These are phyloP conservation scores for Spicauda simplicius DNA, from an alignment of 2,888 invertebrate genomes.

Conservation along the genomic window DNA sequence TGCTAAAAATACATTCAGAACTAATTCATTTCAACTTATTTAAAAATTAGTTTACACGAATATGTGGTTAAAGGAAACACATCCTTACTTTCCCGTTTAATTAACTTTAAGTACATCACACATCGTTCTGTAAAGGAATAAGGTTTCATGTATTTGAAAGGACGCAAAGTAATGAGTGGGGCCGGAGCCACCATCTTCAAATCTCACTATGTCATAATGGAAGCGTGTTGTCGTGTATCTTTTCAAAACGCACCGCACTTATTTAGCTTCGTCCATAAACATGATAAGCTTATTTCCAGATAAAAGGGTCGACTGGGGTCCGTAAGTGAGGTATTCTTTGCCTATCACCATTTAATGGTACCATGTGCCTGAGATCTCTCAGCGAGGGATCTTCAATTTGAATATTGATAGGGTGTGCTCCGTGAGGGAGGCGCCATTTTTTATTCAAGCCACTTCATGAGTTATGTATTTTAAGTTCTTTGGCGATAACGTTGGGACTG, in stretches of 20 bases:
- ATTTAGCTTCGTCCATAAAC: conserved; percentile 75
- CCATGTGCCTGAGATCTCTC: conserved; percentile 74
- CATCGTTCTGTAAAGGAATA: conserved; percentile 8
- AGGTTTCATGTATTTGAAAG: conserved; percentile 25
- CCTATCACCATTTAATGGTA: conserved; percentile 76
- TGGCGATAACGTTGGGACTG: conserved; percentile 42
- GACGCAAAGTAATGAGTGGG: conserved; percentile 27
- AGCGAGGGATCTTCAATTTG: conserved; percentile 72
- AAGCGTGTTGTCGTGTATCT: conserved; percentile 66
- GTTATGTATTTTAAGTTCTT: conserved; percentile 43
- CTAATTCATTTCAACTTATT: too few species aligned
- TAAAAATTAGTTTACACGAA: too few species aligned
- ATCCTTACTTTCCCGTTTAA: background rate
- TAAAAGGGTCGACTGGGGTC: conserved; percentile 75
- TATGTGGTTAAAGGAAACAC: background rate
- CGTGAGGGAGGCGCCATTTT: conserved; percentile 57
- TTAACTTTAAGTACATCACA: background rate
- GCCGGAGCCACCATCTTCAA: conserved; percentile 7
- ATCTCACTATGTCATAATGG: conserved; percentile 28
- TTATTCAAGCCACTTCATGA: conserved; percentile 58
- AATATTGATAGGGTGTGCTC: conserved; percentile 72
- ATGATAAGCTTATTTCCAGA: conserved; percentile 81
- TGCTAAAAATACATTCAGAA: too few species aligned
- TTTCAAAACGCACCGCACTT: conserved; percentile 59
- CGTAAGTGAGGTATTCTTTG: conserved; percentile 79